Evolutionary conservation across 1,140 invertebrate genomes (phyloP), one percentile per base, ranked within the genome.

Genomic region (Drosophila punjabiensis): DNA sequence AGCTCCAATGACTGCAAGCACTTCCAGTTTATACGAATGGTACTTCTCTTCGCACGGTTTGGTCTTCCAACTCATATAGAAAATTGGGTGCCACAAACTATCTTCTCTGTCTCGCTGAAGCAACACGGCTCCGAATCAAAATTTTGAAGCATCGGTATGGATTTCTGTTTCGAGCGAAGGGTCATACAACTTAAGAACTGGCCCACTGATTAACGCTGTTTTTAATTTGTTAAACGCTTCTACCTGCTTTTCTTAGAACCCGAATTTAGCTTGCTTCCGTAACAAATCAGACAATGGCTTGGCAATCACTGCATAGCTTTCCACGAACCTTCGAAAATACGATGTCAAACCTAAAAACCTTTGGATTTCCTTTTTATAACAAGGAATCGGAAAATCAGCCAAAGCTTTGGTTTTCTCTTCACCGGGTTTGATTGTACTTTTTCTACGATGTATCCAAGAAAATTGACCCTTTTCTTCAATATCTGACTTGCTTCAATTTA

Each of bases 111-210:
- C 43, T 20, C 18, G 10, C 14, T 52, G 16, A n/a, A 52, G 16
- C 16, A 50, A 50, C 28, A 10, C 16, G 5, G 28, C 16, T 32
- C n/a, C 30, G 52, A 71, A 62, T 60, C 64, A 28, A 61, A 81
- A 60, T 55, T 60, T 68, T 14, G 30, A 62, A 37, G 75, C 41
- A 63, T 81, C 61, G 9, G 53, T 63, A 41, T 79, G 69, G 30
- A 81, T 66, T 32, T 79, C 63, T 4, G 43, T 65, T 43, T 52
- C 52, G 32, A 63, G 68, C 80, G 80, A 93, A 87, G n/a, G 90
- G 67, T 67, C 48, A 53, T 56, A 79, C 47, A 47, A 77, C 76
- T 53, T 84, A 66, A 69, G 81, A 83, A 39, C 81, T 81, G n/a
- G 75, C 74, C 67, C 16, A 30, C 43, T 47, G 33, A 28, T 43